Evolutionary conservation across 2,888 invertebrate species (phyloP).

Genomic region (Leptinotarsa peninsularis): DNA sequence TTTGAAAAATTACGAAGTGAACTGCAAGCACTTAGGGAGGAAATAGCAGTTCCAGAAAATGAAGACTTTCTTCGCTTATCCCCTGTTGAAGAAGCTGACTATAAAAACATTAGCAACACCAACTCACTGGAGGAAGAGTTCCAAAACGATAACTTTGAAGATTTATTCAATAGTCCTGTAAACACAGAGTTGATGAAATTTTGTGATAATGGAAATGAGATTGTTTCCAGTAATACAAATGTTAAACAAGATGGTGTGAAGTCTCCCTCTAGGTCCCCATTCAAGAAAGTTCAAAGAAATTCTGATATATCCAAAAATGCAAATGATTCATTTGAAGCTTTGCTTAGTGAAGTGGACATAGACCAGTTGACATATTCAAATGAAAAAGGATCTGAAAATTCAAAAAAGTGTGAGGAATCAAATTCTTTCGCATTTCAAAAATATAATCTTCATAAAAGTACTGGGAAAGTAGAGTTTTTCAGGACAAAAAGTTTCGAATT

Average conservation of each 20-base stretch:
- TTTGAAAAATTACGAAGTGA: conserved; percentile 62
- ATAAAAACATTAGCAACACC: conserved; percentile 44
- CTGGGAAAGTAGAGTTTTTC: conserved; percentile 53
- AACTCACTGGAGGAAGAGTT: conserved; percentile 22
- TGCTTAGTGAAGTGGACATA: conserved; percentile 31
- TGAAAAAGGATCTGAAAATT: neutral
- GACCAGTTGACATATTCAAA: conserved; percentile 19
- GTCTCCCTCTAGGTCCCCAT: conserved; percentile 17
- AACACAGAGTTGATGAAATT: conserved; percentile 61
- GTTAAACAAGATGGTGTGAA: conserved; percentile 2
- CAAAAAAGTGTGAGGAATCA: neutral
- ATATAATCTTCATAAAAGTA: conserved; percentile 5
- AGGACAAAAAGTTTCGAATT: conserved; percentile 58
- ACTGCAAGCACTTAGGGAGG: conserved; percentile 57
- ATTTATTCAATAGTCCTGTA: conserved; percentile 61
- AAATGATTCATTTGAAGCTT: conserved; percentile 36
- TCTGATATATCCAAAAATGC: conserved; percentile 28
- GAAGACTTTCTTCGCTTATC: conserved; percentile 55
- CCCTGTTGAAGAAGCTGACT: conserved; percentile 54
- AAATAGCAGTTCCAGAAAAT: conserved; percentile 55
- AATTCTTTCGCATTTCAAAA: too few relatives aligned
- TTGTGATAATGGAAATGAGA: conserved; percentile 59
- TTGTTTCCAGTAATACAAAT: neutral
- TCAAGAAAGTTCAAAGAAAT: conserved; percentile 26
- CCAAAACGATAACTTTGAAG: conserved; percentile 44